These are phyloP conservation scores for Rhinoraja longicauda DNA, from an alignment of 2,797 vertebrate species.

Conservation along the genomic window DNA sequence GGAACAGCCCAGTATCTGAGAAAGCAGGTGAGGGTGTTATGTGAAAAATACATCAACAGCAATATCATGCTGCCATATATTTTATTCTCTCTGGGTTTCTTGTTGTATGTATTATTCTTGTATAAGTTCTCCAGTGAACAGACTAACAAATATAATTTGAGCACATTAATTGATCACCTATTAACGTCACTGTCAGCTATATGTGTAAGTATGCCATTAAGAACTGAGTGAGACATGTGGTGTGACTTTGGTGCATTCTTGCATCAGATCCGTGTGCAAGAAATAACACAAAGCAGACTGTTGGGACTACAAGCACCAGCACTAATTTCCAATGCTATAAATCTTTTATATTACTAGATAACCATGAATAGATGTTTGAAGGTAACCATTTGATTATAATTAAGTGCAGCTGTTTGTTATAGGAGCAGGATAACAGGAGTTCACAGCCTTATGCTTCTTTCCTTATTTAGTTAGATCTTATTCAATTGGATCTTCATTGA, in stretches of 20 bases:
- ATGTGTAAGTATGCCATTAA: no score
- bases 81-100: constrained; percentile 39
- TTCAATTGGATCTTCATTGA: not conserved
- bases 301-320: not conserved
- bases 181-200: not conserved
- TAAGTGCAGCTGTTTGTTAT: not conserved
- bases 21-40: constrained; percentile 67
- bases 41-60: not conserved
- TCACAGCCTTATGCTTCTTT: not conserved
- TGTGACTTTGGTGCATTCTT: no score
- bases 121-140: not conserved
- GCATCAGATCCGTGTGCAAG: no score
- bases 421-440: not conserved
- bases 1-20: constrained; percentile 81
- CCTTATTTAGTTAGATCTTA: not conserved
- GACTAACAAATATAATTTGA: not conserved
- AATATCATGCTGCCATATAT: constrained; percentile 40
- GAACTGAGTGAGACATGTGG: no score
- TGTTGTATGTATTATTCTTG: not conserved
- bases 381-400: not conserved
- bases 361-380: not conserved
- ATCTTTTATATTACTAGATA: not conserved
- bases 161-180: not conserved
- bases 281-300: no score
- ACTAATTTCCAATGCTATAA: not conserved